A percentile compares a stretch with the other conserved stretches of the same genome.
These are phyloP conservation scores for Slavum lentiscoides DNA, from an alignment of 2,888 invertebrate species.

Conservation along the genomic window DNA sequence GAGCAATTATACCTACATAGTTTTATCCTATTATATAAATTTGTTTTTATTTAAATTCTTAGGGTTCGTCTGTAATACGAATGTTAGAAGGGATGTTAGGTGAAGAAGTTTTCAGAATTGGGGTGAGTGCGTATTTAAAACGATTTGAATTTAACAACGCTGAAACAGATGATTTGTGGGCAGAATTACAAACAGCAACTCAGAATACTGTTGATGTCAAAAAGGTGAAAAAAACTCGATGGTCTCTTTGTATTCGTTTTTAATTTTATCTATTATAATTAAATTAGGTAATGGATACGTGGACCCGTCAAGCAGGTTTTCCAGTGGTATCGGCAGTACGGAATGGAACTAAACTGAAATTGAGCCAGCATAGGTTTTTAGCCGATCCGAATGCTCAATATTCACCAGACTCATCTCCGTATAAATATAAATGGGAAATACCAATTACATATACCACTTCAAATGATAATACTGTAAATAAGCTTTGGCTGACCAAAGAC, in stretches of 20 bases:
- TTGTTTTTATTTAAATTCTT: slow-evolving; percentile 20
- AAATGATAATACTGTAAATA: slow-evolving; percentile 57
- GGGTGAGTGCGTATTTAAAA: slow-evolving; percentile 75
- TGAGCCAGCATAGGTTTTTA: slow-evolving; percentile 78
- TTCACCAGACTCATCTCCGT: slow-evolving; percentile 61
- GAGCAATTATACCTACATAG: neutral
- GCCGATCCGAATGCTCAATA: slow-evolving; percentile 65
- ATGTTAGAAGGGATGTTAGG: slow-evolving; percentile 86
- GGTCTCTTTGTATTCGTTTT: neutral
- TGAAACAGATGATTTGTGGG: slow-evolving; percentile 76
- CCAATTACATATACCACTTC: slow-evolving; percentile 66
- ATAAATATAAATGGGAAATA: slow-evolving; percentile 75
- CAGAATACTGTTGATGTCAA: slow-evolving; percentile 62
- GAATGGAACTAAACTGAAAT: slow-evolving; percentile 61
- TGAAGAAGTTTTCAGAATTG: slow-evolving; percentile 70
- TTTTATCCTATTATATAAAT: neutral
- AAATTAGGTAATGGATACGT: slow-evolving; percentile 76
- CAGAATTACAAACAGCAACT: slow-evolving; percentile 39
- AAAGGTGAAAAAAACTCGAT: slow-evolving; percentile 56
- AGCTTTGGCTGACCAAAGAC: slow-evolving; percentile 59
- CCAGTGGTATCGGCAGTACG: slow-evolving; percentile 71
- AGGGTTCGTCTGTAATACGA: slow-evolving; percentile 69
- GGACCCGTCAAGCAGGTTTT: slow-evolving; percentile 87
- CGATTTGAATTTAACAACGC: slow-evolving; percentile 75
- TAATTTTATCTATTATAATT: neutral